These are phyloP conservation scores for Netelia fuscicornis DNA, from an alignment of 2,888 invertebrate genomes.

Conservation along the genomic window DNA sequence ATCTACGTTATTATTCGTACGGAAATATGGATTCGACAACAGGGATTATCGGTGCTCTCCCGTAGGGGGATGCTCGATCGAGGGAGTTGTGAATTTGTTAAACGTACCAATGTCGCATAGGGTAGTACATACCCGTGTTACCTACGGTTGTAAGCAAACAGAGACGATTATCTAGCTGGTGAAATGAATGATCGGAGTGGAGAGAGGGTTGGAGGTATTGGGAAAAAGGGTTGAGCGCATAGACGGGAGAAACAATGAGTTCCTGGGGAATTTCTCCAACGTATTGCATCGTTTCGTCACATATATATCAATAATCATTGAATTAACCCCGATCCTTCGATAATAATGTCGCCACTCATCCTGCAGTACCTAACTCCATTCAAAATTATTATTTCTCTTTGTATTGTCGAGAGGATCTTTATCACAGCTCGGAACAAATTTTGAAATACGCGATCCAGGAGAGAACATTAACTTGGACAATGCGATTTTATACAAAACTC, in stretches of 20 bases:
- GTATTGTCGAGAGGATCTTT: no score
- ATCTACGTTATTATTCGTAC: constrained; percentile 30
- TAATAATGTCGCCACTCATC: neutral
- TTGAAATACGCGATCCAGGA: neutral
- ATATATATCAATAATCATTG: neutral
- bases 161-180: constrained; percentile 51
- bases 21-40: constrained; percentile 36
- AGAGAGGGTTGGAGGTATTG: neutral
- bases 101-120: neutral
- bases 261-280: neutral
- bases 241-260: constrained; percentile 25
- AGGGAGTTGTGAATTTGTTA: constrained; percentile 30
- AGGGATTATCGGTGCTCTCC: constrained; percentile 39
- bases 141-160: constrained; percentile 39
- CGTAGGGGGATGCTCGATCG: constrained; percentile 13
- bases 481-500: neutral
- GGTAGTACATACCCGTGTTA: neutral
- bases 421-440: no score
- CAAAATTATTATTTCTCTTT: no score
- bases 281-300: neutral
- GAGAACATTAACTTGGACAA: neutral
- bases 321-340: neutral
- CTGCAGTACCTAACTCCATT: no score
- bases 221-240: neutral
- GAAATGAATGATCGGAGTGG: constrained; percentile 35